Evolutionary conservation across 2,797 vertebrate species (phyloP).

Genomic region (Chaenodraco wilsoni): DNA sequence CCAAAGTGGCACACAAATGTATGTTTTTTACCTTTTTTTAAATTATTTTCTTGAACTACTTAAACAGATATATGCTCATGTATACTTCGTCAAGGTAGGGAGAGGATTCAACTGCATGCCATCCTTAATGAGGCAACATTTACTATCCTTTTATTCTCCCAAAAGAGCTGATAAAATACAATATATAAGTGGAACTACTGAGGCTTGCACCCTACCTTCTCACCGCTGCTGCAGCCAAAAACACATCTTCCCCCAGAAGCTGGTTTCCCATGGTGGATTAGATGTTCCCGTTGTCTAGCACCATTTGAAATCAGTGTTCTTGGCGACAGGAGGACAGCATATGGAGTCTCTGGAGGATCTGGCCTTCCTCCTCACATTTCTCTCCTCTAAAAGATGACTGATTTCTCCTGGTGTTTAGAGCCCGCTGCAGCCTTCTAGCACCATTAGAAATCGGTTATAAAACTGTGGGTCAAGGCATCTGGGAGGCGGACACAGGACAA

Average conservation of each 20-base stretch:
- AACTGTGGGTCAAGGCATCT: slow-evolving; percentile 87
- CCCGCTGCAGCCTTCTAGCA: slow-evolving; percentile 94
- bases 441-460: slow-evolving; percentile 99
- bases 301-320: slow-evolving; percentile 99
- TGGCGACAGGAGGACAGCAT: slow-evolving; percentile 87
- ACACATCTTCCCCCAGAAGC: slow-evolving; percentile 91
- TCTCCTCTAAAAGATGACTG: slow-evolving; percentile 96
- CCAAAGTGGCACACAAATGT: background rate
- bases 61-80: background rate
- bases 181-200: background rate
- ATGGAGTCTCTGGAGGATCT: slow-evolving; percentile 20
- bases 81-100: background rate
- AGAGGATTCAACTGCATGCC: background rate
- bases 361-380: slow-evolving; percentile 55
- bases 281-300: slow-evolving; percentile 98
- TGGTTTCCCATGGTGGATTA: slow-evolving; percentile 99
- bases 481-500: slow-evolving; percentile 3
- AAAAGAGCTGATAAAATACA: background rate
- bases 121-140: background rate
- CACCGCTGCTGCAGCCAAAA: slow-evolving; percentile 52
- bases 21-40: too few relatives aligned
- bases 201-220: background rate
- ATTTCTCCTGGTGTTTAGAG: slow-evolving; percentile 99
- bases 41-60: too few relatives aligned
- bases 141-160: too few relatives aligned